A percentile compares a stretch with the other conserved stretches of the same genome.
phyloP scores from a whole-genome alignment of 2,888 invertebrate species.

The Iselma pallidipennis region DNA sequence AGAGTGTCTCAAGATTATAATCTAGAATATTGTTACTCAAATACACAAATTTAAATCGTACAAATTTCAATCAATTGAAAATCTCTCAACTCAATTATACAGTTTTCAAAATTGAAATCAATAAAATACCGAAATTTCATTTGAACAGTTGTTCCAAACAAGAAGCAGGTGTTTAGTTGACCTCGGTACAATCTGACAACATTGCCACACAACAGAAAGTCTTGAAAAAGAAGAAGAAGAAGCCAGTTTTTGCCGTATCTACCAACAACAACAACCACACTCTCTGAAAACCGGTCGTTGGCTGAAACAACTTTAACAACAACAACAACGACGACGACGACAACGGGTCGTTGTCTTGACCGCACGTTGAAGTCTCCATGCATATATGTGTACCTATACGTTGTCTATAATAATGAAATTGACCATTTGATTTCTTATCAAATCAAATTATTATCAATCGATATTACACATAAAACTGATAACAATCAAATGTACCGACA shows the following conservation, averaged over 20 bases:
- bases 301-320: neutral
- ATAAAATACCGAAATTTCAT: neutral
- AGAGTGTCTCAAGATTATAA: no score
- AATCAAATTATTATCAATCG: no score
- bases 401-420: neutral
- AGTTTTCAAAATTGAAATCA: neutral
- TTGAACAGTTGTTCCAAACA: neutral
- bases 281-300: neutral
- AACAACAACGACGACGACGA: neutral
- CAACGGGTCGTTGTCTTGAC: neutral
- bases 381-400: neutral
- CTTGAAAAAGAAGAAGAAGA: no score
- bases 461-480: no score
- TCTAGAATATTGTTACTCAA: no score
- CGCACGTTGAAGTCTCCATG: neutral
- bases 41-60: no score
- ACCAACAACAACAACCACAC: conserved; percentile 24
- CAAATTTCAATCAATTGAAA: no score
- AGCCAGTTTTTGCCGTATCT: conserved; percentile 34
- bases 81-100: no score
- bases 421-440: neutral
- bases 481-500: no score
- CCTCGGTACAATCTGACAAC: conserved; percentile 34
- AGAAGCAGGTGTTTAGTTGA: conserved; percentile 34
- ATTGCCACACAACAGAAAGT: conserved; percentile 5